Conservation (phyloP, 2,113 vertebrate genomes). For the Prolemur simus region DNA sequence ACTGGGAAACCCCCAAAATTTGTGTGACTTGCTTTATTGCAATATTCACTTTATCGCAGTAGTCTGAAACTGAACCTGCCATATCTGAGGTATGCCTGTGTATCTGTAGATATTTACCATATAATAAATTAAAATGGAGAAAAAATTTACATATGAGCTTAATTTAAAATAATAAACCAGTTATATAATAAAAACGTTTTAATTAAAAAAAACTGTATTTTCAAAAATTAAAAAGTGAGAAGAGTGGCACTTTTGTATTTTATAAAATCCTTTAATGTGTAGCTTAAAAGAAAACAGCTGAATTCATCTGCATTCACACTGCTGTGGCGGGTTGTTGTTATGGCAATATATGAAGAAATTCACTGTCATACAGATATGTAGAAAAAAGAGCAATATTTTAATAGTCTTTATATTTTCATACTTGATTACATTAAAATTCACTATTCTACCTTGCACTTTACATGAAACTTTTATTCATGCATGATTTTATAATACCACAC, state of each 20-base stretch:
- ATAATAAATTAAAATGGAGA: background rate
- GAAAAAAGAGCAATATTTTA: background rate
- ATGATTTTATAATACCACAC: background rate
- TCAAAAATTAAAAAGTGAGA: constrained; percentile 34
- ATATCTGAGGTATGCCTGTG: background rate
- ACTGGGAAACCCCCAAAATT: background rate
- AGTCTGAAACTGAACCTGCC: background rate
- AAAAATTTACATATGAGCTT: background rate
- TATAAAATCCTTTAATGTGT: constrained; percentile 22
- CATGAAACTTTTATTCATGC: background rate
- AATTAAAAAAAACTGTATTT: constrained; percentile 17
- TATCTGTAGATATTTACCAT: background rate
- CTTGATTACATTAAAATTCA: background rate
- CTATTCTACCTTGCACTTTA: background rate
- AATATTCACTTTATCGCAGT: background rate
- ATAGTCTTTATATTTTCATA: background rate
- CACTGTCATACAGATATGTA: background rate
- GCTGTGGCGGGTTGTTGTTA: background rate
- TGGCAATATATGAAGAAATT: background rate
- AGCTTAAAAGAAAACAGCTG: background rate
- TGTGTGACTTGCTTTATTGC: background rate
- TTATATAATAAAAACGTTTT: constrained; percentile 11
- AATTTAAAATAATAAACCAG: constrained; percentile 1
- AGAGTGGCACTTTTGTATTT: background rate
- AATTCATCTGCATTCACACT: background rate